Conservation (phyloP, 2,888 invertebrate species). For the Aquatica leii region DNA sequence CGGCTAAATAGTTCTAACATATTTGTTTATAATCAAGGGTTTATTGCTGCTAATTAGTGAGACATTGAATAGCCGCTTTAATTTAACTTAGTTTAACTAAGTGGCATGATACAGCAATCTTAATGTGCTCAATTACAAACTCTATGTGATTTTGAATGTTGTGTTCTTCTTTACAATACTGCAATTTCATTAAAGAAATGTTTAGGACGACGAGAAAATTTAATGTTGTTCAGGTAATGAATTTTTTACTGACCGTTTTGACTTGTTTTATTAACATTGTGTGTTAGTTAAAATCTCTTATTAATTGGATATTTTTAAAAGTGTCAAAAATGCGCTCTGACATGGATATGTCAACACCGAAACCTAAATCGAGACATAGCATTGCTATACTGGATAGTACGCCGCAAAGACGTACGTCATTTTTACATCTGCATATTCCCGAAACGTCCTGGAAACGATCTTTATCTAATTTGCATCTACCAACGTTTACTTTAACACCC, state of each 20-base stretch:
- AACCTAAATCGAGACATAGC: conserved; percentile 48
- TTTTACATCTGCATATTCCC: conserved; percentile 68
- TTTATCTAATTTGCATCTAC: conserved; percentile 63
- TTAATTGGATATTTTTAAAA: neutral
- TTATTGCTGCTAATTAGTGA: conserved; percentile 27
- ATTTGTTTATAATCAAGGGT: conserved; percentile 26
- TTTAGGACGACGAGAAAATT: conserved; percentile 26
- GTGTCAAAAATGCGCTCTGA: neutral
- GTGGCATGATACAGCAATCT: conserved; percentile 15
- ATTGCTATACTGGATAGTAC: conserved; percentile 47
- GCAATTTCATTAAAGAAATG: conserved; percentile 12
- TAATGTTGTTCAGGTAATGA: conserved; percentile 23
- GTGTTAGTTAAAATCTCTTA: neutral
- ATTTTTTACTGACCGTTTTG: neutral
- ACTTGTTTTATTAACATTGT: neutral
- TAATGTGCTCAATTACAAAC: conserved; percentile 11
- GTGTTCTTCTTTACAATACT: neutral
- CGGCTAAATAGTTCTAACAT: conserved; percentile 19
- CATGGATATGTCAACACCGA: conserved; percentile 25
- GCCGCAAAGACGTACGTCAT: conserved; percentile 63
- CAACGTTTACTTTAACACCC: conserved; percentile 62
- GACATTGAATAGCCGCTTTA: conserved; percentile 24
- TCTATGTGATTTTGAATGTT: conserved; percentile 7
- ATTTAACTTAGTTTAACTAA: conserved; percentile 24
- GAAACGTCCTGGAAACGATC: conserved; percentile 62